Evolutionary conservation across 2,888 invertebrate species (phyloP).

Genomic region (Panorpa germanica): DNA sequence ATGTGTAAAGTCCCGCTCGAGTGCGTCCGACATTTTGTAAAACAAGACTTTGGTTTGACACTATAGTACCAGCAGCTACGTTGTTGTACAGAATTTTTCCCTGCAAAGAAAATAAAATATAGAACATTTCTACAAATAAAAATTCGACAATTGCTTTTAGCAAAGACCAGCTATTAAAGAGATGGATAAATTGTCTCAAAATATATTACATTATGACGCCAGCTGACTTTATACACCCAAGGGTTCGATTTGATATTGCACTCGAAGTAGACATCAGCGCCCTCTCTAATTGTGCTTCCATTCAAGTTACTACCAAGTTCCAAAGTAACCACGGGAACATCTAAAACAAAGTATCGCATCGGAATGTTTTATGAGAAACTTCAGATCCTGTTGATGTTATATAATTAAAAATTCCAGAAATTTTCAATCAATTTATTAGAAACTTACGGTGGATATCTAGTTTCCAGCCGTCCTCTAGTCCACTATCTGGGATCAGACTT

Average conservation of each 20-base stretch:
- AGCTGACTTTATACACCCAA: constrained; percentile 58
- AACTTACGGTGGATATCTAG: constrained; percentile 72
- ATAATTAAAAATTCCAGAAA: no score
- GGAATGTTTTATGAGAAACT: not conserved
- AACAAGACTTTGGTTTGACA: constrained; percentile 80
- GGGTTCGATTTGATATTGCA: constrained; percentile 82
- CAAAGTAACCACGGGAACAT: constrained; percentile 64
- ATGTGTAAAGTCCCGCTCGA: constrained; percentile 67
- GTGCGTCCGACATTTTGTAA: constrained; percentile 63
- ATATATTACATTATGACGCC: constrained; percentile 53
- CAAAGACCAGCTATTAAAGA: not conserved
- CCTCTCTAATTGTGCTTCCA: constrained; percentile 64
- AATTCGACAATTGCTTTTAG: not conserved
- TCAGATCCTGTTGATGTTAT: not conserved
- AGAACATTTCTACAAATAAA: constrained; percentile 9
- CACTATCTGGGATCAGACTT: constrained; percentile 49
- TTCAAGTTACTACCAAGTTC: constrained; percentile 69
- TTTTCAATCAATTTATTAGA: constrained; percentile 9
- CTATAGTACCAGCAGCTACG: constrained; percentile 57
- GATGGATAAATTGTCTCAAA: constrained; percentile 4
- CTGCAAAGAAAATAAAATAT: constrained; percentile 25
- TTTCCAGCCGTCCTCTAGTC: constrained; percentile 62
- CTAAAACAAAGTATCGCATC: constrained; percentile 25
- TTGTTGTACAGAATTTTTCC: constrained; percentile 62
- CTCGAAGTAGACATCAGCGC: constrained; percentile 80